Percentiles rank a stretch among this genome's conserved stretches.
phyloP scores from a whole-genome alignment of 2,888 invertebrate genomes.

The Sarcophaga carnaria region DNA sequence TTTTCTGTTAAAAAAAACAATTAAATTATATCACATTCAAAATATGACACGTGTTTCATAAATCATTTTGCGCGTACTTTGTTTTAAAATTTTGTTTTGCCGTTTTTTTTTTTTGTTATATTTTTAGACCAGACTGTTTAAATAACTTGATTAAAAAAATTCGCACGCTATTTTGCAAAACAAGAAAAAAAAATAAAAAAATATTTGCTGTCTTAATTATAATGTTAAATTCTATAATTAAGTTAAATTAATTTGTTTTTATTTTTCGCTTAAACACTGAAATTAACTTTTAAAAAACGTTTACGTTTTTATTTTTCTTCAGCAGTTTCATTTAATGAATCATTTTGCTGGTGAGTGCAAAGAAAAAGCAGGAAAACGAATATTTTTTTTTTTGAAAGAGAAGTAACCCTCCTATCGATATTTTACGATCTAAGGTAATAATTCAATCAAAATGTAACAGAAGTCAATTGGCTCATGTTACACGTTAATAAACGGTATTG shows the following conservation, averaged over 20 bases:
- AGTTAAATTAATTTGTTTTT: slow-evolving; percentile 15
- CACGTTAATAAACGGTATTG: slow-evolving; percentile 50
- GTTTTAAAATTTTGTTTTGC: neutral
- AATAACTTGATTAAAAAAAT: slow-evolving; percentile 15
- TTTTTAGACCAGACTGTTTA: neutral
- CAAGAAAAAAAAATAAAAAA: neutral
- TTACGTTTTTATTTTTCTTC: slow-evolving; percentile 18
- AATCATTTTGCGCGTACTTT: slow-evolving; percentile 12
- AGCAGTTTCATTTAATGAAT: slow-evolving; percentile 41
- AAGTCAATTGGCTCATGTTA: slow-evolving; percentile 72
- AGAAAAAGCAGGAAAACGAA: neutral
- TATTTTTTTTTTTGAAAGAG: neutral
- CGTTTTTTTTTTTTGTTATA: neutral
- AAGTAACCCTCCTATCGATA: slow-evolving; percentile 60
- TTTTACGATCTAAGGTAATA: slow-evolving; percentile 70
- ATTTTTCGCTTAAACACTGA: slow-evolving; percentile 9
- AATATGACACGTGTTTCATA: slow-evolving; percentile 40
- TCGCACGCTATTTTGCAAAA: neutral
- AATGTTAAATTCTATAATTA: slow-evolving; percentile 47
- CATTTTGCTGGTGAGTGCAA: neutral
- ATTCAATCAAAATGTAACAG: slow-evolving; percentile 72
- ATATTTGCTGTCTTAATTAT: slow-evolving; percentile 18
- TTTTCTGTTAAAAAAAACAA: too few relatives aligned
- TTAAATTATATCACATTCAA: neutral
- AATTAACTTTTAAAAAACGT: slow-evolving; percentile 27